A percentile compares a stretch with the other conserved stretches of the same genome.
Evolutionary conservation across 2,113 vertebrate genomes (phyloP).

Genomic region (Ciconia stormi): DNA sequence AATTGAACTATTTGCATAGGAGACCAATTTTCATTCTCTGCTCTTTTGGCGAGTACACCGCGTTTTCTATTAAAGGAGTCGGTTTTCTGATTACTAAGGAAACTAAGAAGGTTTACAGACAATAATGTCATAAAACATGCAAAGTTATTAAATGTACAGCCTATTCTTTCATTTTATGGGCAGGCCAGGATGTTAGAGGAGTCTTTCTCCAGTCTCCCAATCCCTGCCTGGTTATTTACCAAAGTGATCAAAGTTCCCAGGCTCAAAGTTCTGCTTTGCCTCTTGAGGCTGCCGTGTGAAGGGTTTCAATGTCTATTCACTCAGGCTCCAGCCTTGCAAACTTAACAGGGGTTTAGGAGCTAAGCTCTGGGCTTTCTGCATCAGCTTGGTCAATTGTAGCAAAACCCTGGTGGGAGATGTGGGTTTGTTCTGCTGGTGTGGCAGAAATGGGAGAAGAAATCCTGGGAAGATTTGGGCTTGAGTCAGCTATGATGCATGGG

Average conservation of each 20-base stretch:
- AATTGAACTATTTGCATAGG: slow-evolving; percentile 63
- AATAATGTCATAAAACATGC: slow-evolving; percentile 56
- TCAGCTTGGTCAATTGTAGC: neutral
- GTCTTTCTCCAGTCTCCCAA: neutral
- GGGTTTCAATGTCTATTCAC: neutral
- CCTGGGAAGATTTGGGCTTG: neutral
- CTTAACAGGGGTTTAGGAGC: neutral
- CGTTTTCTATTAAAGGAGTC: neutral
- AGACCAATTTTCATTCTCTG: slow-evolving; percentile 38
- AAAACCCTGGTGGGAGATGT: neutral
- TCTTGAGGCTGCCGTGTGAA: neutral
- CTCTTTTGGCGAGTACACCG: neutral
- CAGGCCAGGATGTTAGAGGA: slow-evolving; percentile 1
- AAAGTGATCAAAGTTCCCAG: neutral
- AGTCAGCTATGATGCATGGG: neutral
- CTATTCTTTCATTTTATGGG: slow-evolving; percentile 35
- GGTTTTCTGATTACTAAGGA: slow-evolving; percentile 27
- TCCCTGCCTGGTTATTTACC: neutral
- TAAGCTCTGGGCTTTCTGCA: neutral
- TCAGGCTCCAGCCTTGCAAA: neutral
- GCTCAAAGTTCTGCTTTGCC: slow-evolving; percentile 3
- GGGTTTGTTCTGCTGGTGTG: neutral
- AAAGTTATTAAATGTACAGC: slow-evolving; percentile 15
- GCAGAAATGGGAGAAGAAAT: neutral
- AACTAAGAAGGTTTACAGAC: slow-evolving; percentile 32